Evolutionary conservation across 2,113 vertebrate species (phyloP).

Genomic region (Indicator indicator): DNA sequence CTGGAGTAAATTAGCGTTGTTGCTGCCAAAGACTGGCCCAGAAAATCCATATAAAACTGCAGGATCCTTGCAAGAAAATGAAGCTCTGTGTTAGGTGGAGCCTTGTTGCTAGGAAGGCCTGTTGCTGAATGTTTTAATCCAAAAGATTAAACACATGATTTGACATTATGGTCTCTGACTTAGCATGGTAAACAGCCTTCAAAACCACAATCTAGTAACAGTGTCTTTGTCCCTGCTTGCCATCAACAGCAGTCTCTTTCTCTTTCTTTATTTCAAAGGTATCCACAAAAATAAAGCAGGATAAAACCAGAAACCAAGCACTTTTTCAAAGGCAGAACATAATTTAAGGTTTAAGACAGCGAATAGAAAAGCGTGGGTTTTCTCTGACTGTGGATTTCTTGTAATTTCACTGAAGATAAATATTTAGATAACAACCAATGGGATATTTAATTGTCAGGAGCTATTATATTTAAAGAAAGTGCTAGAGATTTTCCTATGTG

Average conservation of each 20-base stretch:
- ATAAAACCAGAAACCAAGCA: background rate
- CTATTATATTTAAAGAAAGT: slow-evolving; percentile 25
- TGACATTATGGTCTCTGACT: slow-evolving; percentile 49
- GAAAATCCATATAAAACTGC: slow-evolving; percentile 1
- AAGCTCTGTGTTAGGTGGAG: background rate
- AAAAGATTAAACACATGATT: slow-evolving; percentile 31
- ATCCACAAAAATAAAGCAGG: slow-evolving; percentile 16
- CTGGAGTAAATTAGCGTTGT: slow-evolving; percentile 19
- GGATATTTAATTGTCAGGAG: slow-evolving; percentile 49
- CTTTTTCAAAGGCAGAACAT: slow-evolving; percentile 10
- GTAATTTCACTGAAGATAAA: slow-evolving; percentile 49
- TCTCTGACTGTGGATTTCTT: slow-evolving; percentile 28
- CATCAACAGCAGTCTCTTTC: background rate
- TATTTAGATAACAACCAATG: slow-evolving; percentile 23
- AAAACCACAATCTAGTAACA: slow-evolving; percentile 38
- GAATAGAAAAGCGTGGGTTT: background rate
- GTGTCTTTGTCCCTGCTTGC: background rate
- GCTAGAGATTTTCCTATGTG: slow-evolving; percentile 1
- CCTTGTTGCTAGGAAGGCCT: slow-evolving; percentile 26
- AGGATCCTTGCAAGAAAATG: background rate
- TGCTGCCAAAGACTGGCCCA: background rate
- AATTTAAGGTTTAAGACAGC: slow-evolving; percentile 17
- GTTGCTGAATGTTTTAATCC: slow-evolving; percentile 7
- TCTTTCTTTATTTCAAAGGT: background rate
- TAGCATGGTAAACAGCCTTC: background rate